Evolutionary conservation across 2,888 invertebrate species (phyloP).

Genomic region (Andrena praecox): DNA sequence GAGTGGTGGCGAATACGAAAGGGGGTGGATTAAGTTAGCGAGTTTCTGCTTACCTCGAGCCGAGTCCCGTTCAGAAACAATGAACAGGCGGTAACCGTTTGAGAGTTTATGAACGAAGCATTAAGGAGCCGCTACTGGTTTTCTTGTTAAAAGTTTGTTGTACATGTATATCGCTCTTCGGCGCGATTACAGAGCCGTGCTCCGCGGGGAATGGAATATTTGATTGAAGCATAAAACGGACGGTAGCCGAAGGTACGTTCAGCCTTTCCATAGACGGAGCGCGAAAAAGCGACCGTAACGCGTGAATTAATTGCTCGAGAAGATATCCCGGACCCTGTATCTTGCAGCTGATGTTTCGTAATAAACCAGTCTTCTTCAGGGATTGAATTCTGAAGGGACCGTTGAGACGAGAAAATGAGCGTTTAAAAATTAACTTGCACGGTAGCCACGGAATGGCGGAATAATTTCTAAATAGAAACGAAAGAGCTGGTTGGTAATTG

Average conservation of each 20-base stretch:
- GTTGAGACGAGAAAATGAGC: not conserved
- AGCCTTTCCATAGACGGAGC: not conserved
- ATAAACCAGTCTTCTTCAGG: not conserved
- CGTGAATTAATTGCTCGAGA: not conserved
- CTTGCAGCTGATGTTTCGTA: not conserved
- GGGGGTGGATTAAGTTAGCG: constrained; percentile 46
- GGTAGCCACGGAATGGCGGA: not conserved
- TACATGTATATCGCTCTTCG: not conserved
- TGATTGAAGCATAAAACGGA: not conserved
- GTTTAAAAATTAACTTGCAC: constrained; percentile 21
- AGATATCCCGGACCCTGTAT: not conserved
- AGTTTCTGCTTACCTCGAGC: constrained; percentile 39
- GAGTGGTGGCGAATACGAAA: constrained; percentile 12
- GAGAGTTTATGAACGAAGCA: constrained; percentile 47
- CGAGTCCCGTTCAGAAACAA: constrained; percentile 36
- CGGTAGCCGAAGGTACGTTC: not conserved
- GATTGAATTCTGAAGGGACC: constrained; percentile 8
- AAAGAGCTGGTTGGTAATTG: constrained; percentile 49
- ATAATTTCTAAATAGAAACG: constrained; percentile 40
- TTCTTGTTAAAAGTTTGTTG: constrained; percentile 33
- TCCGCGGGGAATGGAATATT: not conserved
- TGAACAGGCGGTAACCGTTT: constrained; percentile 30
- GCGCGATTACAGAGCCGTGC: constrained; percentile 11
- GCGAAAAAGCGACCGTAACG: not conserved
- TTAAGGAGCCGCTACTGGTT: constrained; percentile 31